These are phyloP conservation scores for Paratilapia polleni DNA, from an alignment of 2,113 vertebrate species.

Conservation along the genomic window DNA sequence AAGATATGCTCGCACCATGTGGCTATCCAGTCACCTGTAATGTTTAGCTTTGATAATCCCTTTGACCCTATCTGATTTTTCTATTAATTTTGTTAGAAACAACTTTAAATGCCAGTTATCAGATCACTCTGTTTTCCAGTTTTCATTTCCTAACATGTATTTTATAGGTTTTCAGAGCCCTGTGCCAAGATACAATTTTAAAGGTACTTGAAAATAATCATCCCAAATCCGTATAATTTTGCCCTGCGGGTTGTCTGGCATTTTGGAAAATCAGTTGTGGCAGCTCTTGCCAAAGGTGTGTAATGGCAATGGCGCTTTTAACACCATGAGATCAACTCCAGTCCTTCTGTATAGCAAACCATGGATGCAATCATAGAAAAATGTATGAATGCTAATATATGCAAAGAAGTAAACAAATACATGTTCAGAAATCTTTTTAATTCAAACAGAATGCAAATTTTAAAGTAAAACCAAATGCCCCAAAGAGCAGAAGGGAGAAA, in stretches of 20 bases:
- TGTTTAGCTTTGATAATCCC: conserved; percentile 44
- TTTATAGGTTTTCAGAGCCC: conserved; percentile 32
- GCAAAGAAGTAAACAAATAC: not conserved
- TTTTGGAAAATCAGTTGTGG: conserved; percentile 45
- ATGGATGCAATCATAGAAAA: not conserved
- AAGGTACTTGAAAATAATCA: conserved; percentile 54
- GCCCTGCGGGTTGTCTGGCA: conserved; percentile 34
- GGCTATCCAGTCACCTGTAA: not conserved
- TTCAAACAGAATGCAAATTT: not conserved
- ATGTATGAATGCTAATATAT: not conserved
- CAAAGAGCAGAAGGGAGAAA: not conserved
- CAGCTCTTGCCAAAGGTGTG: conserved; percentile 38
- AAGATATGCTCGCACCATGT: not conserved
- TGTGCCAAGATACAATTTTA: conserved; percentile 36
- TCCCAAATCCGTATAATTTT: conserved; percentile 55
- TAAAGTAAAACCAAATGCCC: not conserved
- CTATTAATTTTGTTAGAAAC: conserved; percentile 49
- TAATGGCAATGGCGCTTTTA: conserved; percentile 28
- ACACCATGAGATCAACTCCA: conserved; percentile 10
- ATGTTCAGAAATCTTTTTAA: not conserved
- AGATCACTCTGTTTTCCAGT: conserved; percentile 20
- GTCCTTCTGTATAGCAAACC: conserved; percentile 21
- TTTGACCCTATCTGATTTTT: conserved; percentile 49
- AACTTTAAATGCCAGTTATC: conserved; percentile 40
- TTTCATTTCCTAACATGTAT: conserved; percentile 40